A percentile compares a stretch with the other conserved stretches of the same genome.
Evolutionary conservation across 2,113 vertebrate species (phyloP).

Genomic region (Oxygymnocypris stewartii): DNA sequence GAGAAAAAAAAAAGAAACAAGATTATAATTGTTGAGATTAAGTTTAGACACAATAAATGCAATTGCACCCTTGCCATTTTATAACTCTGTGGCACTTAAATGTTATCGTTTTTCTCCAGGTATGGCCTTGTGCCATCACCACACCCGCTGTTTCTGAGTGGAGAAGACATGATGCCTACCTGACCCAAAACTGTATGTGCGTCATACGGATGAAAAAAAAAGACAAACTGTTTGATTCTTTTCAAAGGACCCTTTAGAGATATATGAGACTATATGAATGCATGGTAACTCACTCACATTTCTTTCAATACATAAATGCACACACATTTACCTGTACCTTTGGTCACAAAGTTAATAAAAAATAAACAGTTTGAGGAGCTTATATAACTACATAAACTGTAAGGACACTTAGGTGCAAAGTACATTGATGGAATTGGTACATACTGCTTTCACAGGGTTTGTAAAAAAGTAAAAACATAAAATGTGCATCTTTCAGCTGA

Average conservation of each 20-base stretch:
- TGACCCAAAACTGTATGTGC: background rate
- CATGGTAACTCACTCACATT: background rate
- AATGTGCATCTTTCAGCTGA: background rate
- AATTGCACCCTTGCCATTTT: conserved; percentile 63
- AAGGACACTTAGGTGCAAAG: conserved; percentile 17
- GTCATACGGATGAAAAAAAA: conserved; percentile 18
- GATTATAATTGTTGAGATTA: conserved; percentile 50
- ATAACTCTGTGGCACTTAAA: conserved; percentile 61
- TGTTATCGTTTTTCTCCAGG: conserved; percentile 66
- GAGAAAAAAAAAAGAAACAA: conserved; percentile 38
- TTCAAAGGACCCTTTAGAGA: conserved; percentile 13
- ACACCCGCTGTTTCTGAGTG: background rate
- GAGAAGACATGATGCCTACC: background rate
- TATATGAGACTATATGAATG: conserved; percentile 3
- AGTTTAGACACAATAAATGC: conserved; percentile 57
- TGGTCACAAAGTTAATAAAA: background rate
- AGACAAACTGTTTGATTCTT: conserved; percentile 3
- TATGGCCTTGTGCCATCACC: conserved; percentile 17
- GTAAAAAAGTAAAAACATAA: conserved; percentile 32
- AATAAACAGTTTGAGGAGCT: background rate
- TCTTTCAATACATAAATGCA: background rate
- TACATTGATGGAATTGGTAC: conserved; percentile 8
- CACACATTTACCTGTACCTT: background rate
- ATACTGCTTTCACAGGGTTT: background rate
- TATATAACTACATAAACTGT: background rate